Base-by-base conservation (phyloP, 2,888 invertebrate species). In the Tenthredo scrophulariae region DNA sequence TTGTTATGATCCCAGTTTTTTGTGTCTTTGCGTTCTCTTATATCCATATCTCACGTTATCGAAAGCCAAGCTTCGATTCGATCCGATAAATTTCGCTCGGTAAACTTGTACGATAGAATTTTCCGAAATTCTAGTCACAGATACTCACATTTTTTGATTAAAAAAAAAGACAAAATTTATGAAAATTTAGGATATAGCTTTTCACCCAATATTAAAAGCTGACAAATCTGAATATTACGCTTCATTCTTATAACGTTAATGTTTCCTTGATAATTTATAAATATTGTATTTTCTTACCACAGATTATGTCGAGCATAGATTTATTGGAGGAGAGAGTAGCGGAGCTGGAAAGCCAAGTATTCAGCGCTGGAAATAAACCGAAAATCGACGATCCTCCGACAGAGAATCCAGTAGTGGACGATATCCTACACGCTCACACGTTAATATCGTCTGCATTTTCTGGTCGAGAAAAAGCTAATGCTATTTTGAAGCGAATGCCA, bases 401-500 rank as follows among this genome's bases (percentile, higher is more conserved):
- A 10, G 91, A 92, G 86, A 92, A 88, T 86, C 89, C 92, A n/a
- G 90, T 94, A 15, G 90, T 94, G 0, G 94, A 94, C 86, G 92
- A 92, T 85, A 91, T 95, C 13, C 62, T 94, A 22, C 93, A 94
- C 89, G 93, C 93, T 0, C 94, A 94, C 87, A 94, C 94, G 1
- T 92, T 95, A 89, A 94, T 94, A 43, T 92, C 93, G 4, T 94
- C 95, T 9, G 94, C 95, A 1, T 87, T 95, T 26, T 94, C 94
- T 85, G 94, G 94, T 83, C 93, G 94, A 67, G 94, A 95, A 86
- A 93, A 94, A 26, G 92, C 94, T 26, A 94, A 93, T 72, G 89
- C 91, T 0, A 92, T 94, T 65, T 90, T 94, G 70, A 93, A 94
- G 87, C 92, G 94, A 84, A 90, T 95, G 89, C 92, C 93, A 1